Percentiles rank a stretch among this genome's conserved stretches.
Conservation (phyloP, 2,888 invertebrate species). For the Villa cingulata region DNA sequence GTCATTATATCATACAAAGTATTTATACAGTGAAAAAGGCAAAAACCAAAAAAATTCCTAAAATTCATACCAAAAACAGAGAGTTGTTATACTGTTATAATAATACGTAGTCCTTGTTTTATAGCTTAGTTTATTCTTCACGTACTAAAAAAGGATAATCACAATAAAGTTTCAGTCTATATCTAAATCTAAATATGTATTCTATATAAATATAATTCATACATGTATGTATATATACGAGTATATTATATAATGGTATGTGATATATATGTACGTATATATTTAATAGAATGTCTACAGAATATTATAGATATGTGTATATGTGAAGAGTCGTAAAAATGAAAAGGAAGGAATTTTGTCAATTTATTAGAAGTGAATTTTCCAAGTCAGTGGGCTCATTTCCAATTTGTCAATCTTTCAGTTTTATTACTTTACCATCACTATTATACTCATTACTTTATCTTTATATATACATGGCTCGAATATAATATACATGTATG, state of each 20-base stretch:
- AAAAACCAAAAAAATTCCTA: not conserved
- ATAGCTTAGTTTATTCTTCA: not conserved
- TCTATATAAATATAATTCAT: constrained; percentile 2
- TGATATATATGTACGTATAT: too few species aligned
- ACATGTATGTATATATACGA: too few species aligned
- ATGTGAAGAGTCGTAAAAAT: not conserved
- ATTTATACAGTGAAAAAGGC: too few species aligned
- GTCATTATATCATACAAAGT: too few species aligned
- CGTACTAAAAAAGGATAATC: constrained; percentile 12
- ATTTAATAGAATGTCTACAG: too few species aligned
- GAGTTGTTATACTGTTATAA: too few species aligned
- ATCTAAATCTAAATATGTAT: constrained; percentile 6
- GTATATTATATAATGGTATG: too few species aligned
- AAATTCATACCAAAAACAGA: not conserved
- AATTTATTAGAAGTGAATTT: constrained; percentile 16
- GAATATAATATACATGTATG: too few species aligned
- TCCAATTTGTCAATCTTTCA: constrained; percentile 15
- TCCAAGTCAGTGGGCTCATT: constrained; percentile 13
- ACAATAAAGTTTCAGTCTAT: constrained; percentile 9
- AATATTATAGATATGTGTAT: too few species aligned
- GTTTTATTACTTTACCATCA: constrained; percentile 4
- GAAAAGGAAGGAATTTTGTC: constrained; percentile 13
- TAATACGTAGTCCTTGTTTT: not conserved
- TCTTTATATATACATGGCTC: too few species aligned
- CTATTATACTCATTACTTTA: too few species aligned